Conservation (phyloP, 1,140 invertebrate genomes). For the Aculops lycopersici region DNA sequence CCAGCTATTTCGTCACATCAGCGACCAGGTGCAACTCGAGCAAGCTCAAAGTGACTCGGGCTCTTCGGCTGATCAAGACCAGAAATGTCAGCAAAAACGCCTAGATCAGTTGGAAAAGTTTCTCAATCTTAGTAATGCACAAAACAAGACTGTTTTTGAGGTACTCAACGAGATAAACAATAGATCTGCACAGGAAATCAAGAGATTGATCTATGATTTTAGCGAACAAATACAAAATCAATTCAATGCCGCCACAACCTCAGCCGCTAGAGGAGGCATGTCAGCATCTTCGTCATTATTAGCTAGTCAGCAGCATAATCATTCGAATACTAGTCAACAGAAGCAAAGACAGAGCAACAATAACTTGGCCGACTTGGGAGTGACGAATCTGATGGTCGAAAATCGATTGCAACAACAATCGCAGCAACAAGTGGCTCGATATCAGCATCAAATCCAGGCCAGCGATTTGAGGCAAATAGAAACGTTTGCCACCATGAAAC, state of each 20-base stretch:
- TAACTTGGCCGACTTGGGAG: no score
- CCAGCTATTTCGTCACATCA: constrained; percentile 34
- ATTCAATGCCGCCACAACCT: neutral
- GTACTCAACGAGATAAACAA: no score
- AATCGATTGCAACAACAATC: neutral
- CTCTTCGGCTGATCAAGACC: constrained; percentile 23
- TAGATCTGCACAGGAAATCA: no score
- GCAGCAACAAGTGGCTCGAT: no score
- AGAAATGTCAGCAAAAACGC: neutral
- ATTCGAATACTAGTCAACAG: neutral
- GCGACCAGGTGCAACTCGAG: constrained; percentile 38
- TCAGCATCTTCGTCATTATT: neutral
- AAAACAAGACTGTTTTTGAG: no score
- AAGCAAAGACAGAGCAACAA: neutral
- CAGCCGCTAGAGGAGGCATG: neutral
- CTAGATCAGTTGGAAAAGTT: neutral
- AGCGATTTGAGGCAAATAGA: neutral
- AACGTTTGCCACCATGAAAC: neutral
- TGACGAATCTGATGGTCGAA: no score
- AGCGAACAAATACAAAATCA: neutral
- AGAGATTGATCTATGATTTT: no score
- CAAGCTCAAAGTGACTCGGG: constrained; percentile 52
- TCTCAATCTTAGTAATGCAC: no score
- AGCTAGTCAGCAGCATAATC: neutral
- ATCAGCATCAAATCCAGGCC: neutral